Evolutionary conservation across 2,888 invertebrate genomes (phyloP).

Genomic region (Lymantria dispar): DNA sequence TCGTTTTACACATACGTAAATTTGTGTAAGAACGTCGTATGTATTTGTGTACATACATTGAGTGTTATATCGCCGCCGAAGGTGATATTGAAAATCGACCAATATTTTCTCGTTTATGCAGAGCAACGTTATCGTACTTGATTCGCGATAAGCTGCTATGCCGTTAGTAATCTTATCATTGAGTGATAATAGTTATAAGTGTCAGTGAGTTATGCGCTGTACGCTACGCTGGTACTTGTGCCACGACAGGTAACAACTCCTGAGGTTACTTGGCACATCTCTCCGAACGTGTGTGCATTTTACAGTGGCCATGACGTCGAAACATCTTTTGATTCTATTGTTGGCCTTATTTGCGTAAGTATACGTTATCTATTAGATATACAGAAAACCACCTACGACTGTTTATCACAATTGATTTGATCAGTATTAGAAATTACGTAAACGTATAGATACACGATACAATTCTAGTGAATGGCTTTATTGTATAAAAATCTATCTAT

Average conservation of each 20-base stretch:
- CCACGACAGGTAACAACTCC: slow-evolving; percentile 58
- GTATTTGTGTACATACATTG: slow-evolving; percentile 11
- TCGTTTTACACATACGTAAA: slow-evolving; percentile 21
- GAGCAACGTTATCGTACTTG: slow-evolving; percentile 68
- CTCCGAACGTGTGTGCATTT: slow-evolving; percentile 40
- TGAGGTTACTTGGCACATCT: slow-evolving; percentile 52
- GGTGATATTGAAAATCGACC: slow-evolving; percentile 52
- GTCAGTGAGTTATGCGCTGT: slow-evolving; percentile 77
- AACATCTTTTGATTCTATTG: slow-evolving; percentile 52
- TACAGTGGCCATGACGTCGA: slow-evolving; percentile 60
- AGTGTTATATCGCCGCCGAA: slow-evolving; percentile 23
- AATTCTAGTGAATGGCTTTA: background rate
- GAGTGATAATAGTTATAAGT: slow-evolving; percentile 80
- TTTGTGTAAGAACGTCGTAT: slow-evolving; percentile 25
- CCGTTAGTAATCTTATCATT: slow-evolving; percentile 77
- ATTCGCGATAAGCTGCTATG: slow-evolving; percentile 78
- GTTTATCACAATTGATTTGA: no score
- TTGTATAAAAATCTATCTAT: no score
- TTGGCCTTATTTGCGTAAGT: slow-evolving; percentile 65
- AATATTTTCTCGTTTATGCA: slow-evolving; percentile 63
- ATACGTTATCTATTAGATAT: slow-evolving; percentile 15
- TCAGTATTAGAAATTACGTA: background rate
- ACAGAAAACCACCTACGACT: background rate
- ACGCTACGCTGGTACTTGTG: slow-evolving; percentile 64
- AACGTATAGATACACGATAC: background rate